Base-by-base conservation (phyloP, 2,888 invertebrate species). In the Timema podura region DNA sequence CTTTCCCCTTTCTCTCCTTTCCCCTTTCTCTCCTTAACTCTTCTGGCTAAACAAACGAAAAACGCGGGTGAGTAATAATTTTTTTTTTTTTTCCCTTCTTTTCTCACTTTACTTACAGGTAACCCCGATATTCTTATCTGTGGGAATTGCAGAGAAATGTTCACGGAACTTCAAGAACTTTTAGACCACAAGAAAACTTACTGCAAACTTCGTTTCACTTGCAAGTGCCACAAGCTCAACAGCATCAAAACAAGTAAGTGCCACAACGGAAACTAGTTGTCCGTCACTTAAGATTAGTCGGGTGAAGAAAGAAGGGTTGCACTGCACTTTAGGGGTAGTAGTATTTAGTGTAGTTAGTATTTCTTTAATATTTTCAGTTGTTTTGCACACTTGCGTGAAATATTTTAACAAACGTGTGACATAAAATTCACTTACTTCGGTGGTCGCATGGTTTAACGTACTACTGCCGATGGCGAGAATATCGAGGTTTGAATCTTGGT, bases 101-200 rank as follows among this genome's bases (percentile, higher is more conserved):
- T 61, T 6, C 45, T 11, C 51, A 11, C n/a, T 6, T 44, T 75
- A 75, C 79, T 84, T 81, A 72, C 82, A 89, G 88, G 87, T 79
- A 88, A 88, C 79, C 88, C 88, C 70, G 91, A 91, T 79, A 89
- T 91, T 74, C 83, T 91, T 76, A 90, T 91, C 76, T 91, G 91
- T 79, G 91, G 91, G 67, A 89, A 88, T 79, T 91, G 91, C 81
- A 84, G 90, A 74, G 89, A 89, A 79, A 86, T 89, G 82, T 91
- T 90, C 80, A 86, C 88, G 69, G 89, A 89, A 77, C 83, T 91
- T 15, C 87, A 88, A 75, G 89, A 89, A 76, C 83, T 90, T 74
- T 84, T 89, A 74, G 89, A 90, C 76, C 91, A 91, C 82, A 90
- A 90, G 82, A 88, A 89, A 77, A 85, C 86, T 71, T 88, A 88